A percentile compares a stretch with the other conserved stretches of the same genome.
Conservation (phyloP, 2,113 vertebrate genomes). For the Elaphurus davidianus region DNA sequence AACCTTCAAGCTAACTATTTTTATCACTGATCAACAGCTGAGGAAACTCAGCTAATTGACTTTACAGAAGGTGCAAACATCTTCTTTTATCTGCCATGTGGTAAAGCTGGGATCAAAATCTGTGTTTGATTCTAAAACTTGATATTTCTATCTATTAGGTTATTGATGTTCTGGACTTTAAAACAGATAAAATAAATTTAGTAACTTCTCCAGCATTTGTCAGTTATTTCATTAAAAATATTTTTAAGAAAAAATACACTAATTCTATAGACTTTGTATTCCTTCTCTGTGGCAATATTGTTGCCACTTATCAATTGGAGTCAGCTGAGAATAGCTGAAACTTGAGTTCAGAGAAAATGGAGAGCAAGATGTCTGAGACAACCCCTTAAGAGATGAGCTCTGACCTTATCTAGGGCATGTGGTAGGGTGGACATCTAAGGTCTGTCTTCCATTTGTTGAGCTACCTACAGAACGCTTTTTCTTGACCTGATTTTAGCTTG, state of each 20-base stretch:
- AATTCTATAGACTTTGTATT: background rate
- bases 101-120: background rate
- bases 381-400: background rate
- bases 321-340: background rate
- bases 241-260: background rate
- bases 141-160: background rate
- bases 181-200: background rate
- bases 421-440: background rate
- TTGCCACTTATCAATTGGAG: background rate
- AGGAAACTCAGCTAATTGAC: background rate
- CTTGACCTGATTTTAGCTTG: background rate
- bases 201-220: background rate
- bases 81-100: background rate
- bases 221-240: background rate
- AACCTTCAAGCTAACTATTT: background rate
- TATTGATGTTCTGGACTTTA: background rate
- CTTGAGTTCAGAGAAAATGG: background rate
- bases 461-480: background rate
- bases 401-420: background rate
- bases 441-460: background rate
- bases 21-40: background rate
- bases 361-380: background rate
- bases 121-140: background rate
- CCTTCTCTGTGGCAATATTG: background rate
- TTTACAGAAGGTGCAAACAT: background rate